Evolutionary conservation across 2,888 invertebrate species (phyloP).

Genomic region (Spodoptera picta): DNA sequence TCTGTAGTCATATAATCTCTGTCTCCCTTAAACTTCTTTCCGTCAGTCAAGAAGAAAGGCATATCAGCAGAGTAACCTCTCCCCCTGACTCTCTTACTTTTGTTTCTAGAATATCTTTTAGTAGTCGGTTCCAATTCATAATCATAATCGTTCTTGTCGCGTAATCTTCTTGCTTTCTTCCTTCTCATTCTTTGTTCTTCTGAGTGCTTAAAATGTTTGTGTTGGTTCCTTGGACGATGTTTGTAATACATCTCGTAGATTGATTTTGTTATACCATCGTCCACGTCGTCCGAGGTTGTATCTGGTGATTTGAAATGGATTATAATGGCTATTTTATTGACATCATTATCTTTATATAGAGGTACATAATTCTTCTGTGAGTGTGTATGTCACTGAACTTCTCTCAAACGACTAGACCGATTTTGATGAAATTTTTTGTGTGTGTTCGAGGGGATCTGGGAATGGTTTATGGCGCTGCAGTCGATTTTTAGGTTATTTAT

Average conservation of each 20-base stretch:
- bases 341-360: no score
- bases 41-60: constrained; percentile 44
- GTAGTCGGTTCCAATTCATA: constrained; percentile 37
- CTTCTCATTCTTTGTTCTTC: constrained; percentile 38
- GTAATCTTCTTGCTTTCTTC: constrained; percentile 45
- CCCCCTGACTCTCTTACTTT: constrained; percentile 16
- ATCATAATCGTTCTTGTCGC: constrained; percentile 44
- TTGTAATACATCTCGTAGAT: constrained; percentile 84
- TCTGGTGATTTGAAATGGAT: constrained; percentile 37
- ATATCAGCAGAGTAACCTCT: constrained; percentile 26
- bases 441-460: no score
- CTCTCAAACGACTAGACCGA: no score
- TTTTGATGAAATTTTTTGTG: no score
- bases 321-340: no score
- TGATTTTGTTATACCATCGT: constrained; percentile 80
- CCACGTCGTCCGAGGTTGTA: constrained; percentile 59
- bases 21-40: constrained; percentile 18
- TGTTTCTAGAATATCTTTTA: constrained; percentile 11
- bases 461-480: no score
- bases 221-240: constrained; percentile 30
- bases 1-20: constrained; percentile 9
- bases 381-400: no score
- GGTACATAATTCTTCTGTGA: no score
- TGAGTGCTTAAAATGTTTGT: constrained; percentile 13
- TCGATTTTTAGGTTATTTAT: no score